These are phyloP conservation scores for Lepidotrigona ventralis DNA, from an alignment of 1,140 invertebrate species.

Conservation along the genomic window DNA sequence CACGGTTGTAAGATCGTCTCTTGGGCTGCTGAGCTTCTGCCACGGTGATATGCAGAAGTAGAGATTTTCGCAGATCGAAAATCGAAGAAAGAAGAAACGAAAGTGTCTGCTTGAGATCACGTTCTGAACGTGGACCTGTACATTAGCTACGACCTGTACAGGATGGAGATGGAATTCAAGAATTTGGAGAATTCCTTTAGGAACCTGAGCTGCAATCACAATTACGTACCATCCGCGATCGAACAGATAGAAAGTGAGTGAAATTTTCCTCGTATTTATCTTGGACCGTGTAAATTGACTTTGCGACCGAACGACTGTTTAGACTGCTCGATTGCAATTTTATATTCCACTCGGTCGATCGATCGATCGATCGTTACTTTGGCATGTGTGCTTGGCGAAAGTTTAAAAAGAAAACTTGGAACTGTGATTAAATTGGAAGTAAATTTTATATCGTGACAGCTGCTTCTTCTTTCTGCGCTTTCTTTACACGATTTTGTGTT, in stretches of 20 bases:
- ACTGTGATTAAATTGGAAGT: background rate
- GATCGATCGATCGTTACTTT: too few species aligned
- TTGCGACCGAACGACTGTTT: background rate
- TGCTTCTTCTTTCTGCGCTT: background rate
- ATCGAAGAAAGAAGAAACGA: background rate
- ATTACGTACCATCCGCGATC: slow-evolving; percentile 67
- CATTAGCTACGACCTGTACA: background rate
- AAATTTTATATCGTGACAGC: background rate
- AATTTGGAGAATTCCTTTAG: slow-evolving; percentile 57
- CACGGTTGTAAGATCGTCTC: slow-evolving; percentile 30
- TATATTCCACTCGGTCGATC: background rate
- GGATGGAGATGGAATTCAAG: slow-evolving; percentile 31
- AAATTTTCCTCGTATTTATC: background rate
- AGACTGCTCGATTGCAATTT: background rate
- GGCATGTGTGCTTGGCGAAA: background rate
- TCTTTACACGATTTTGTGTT: background rate
- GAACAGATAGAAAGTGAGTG: slow-evolving; percentile 75
- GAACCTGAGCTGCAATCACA: slow-evolving; percentile 66
- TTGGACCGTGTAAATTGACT: background rate
- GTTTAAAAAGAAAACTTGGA: background rate
- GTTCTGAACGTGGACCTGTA: background rate
- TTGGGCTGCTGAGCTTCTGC: background rate
- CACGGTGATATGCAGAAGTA: too few species aligned
- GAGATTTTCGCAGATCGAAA: too few species aligned
- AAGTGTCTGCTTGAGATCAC: background rate